These are phyloP conservation scores for Leptura quadrifasciata DNA, from an alignment of 2,888 invertebrate species.

Conservation along the genomic window DNA sequence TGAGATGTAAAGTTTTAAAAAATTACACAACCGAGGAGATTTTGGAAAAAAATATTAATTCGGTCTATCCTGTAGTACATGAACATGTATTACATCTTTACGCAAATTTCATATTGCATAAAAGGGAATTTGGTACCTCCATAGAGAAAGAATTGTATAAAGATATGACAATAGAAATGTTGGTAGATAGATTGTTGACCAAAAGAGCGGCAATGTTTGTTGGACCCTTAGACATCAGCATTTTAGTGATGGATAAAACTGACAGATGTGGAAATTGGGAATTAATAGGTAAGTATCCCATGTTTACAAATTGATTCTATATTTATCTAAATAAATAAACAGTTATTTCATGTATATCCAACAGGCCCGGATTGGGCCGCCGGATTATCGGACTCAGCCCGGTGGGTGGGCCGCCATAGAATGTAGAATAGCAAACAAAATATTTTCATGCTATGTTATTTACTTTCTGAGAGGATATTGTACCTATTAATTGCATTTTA, in stretches of 20 bases:
- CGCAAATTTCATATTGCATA: constrained; percentile 80
- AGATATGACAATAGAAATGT: constrained; percentile 72
- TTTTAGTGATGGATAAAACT: constrained; percentile 67
- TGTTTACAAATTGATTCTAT: neutral
- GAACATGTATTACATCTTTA: constrained; percentile 80
- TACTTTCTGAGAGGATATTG: no score
- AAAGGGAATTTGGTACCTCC: constrained; percentile 70
- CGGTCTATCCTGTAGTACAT: constrained; percentile 82
- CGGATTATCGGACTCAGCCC: no score
- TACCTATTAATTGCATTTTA: no score
- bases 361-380: no score
- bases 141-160: constrained; percentile 62
- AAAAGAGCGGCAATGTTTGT: constrained; percentile 76
- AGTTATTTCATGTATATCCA: no score
- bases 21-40: constrained; percentile 49
- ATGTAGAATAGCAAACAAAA: no score
- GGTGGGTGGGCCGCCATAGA: no score
- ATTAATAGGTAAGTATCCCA: constrained; percentile 64
- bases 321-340: neutral
- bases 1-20: constrained; percentile 65
- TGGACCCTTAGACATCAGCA: constrained; percentile 59
- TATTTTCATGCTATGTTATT: no score
- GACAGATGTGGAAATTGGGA: constrained; percentile 76
- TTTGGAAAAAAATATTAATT: constrained; percentile 74
- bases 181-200: constrained; percentile 75